Base-by-base conservation (phyloP, 2,113 vertebrate species). In the Lepus americanus region DNA sequence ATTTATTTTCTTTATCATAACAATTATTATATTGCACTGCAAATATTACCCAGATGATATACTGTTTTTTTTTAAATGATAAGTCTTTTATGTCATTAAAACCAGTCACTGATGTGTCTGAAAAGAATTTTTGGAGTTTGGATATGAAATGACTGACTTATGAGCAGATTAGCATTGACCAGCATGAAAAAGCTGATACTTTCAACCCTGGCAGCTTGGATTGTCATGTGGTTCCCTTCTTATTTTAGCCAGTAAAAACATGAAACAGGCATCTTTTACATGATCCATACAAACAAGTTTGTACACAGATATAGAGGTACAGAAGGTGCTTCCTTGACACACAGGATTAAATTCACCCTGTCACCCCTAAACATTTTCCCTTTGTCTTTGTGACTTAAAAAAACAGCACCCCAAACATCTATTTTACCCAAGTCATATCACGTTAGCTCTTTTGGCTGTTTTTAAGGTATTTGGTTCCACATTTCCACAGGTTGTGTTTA, bases 41-140 rank as follows among this genome's bases (percentile, higher is more conserved):
- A 85, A 49, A 29, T 33, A 70, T 16, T 61, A 55, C 86, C 36
- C 27, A 78, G 12, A 49, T 74, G 51, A 89, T 20, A 39, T 25
- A 9, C 61, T 16, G 5, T 39, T 95, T 87, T 94, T 84, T 10
- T 73, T 93, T 88, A 66, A 92, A 25, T 85, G 22, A 67, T 67
- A 55, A 8, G 20, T 81, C 49, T 88, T 90, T 92, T 89, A 44
- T 83, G 44, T 67, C 23, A 63, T 84, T 66, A 59, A 77, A 90
- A 44, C 31, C 14, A 87, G 27, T 73, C 72, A 31, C 23, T 81
- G 23, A 80, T 31, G 22, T 49, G 59, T 82, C 22, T 76, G 44
- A 77, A 86, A 86, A 84, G 31, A 77, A 27, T 59, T 23, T 72
- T 77, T 87, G 29, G 33, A 63, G 23, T 74, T 81, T 92, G 64